Conservation (phyloP, 2,888 invertebrate species). For the Leuctra nigra region DNA sequence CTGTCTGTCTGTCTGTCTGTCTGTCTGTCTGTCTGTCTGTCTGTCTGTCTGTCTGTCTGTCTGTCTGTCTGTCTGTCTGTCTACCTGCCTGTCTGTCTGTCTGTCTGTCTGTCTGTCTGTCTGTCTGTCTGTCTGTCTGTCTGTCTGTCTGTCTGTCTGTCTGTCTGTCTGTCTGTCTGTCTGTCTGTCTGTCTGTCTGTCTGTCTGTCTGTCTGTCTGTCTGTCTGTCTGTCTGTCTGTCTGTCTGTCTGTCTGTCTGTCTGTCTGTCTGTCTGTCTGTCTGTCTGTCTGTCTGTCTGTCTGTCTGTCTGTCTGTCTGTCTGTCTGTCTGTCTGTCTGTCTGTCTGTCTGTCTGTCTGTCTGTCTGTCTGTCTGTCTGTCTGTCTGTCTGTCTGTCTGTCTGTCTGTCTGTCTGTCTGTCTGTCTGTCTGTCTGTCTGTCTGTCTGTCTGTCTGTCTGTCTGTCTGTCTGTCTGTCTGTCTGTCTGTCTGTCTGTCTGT, state of each 20-base stretch:
- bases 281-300: conserved; percentile 23
- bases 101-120: background rate
- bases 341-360: background rate
- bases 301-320: background rate
- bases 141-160: background rate
- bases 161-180: background rate
- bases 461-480: background rate
- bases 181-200: background rate
- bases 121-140: background rate
- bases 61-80: background rate
- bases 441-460: background rate
- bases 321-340: background rate
- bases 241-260: background rate
- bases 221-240: background rate
- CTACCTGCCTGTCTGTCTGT: background rate
- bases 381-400: background rate
- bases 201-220: background rate
- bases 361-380: background rate
- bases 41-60: background rate
- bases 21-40: background rate
- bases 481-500: background rate
- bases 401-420: background rate
- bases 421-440: background rate
- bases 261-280: conserved; percentile 11
- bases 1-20: background rate